Base-by-base conservation (phyloP, 2,797 vertebrate genomes). In the Chelmon rostratus region DNA sequence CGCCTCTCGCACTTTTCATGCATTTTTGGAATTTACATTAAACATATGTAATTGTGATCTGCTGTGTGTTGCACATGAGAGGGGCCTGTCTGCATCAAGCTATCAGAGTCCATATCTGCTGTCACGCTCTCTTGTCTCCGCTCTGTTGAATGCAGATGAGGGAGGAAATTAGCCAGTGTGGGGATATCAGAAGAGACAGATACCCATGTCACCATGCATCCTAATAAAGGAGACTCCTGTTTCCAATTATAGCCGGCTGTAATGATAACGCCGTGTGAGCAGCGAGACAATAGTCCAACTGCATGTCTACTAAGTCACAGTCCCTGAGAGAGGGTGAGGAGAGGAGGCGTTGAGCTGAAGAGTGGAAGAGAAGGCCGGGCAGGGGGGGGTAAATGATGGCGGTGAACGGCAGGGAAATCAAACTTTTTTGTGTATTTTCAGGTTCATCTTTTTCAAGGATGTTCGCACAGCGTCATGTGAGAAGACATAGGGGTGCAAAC, bases 151-250 rank as follows among this genome's bases (percentile, higher is more conserved):
- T 93, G 89, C 85, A 93, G 86, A 92, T 92, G 88, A 89, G 86
- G 73, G 73, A 49, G 57, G 78, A 90, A 87, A 94, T 94, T 96
- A 95, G 89, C 89, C 73, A 37, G 86, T 83, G 90, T 89, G 87
- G 92, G 87, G 91, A 96, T 94, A 97, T 96, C 96, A 96, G 94
- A 95, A 92, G 89, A 95, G 96, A 96, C 95, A 95, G 93, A 96
- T 94, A 94, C 94, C 86, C 94, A 89, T 97, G 96, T 96, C 96
- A 94, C 95, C 93, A 93, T 93, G 87, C 91, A 93, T 91, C 89
- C 85, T 86, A 91, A 90, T 88, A 91, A 88, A 93, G 28, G 96
- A 96, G 95, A 94, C 94, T 93, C 93, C 94, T 96, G 95, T 93
- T 96, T 95, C 93, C 94, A 96, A 93, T 97, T 96, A 95, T 90